Conservation (phyloP, 2,888 invertebrate species). For the Apamea epomidion region DNA sequence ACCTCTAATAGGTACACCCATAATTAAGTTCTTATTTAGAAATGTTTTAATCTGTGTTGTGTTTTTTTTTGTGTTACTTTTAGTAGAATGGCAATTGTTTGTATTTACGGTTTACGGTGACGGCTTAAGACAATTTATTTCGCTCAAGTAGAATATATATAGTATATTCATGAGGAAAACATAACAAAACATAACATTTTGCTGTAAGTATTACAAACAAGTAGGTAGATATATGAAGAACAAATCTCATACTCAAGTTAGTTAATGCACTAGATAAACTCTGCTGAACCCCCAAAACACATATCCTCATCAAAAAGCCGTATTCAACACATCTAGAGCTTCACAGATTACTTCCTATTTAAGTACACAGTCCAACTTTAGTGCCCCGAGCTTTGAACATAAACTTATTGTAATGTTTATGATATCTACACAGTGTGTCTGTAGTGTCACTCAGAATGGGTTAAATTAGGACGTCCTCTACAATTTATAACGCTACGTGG, state of each 20-base stretch:
- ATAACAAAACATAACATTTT: too few species aligned
- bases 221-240: neutral
- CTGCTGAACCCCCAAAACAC: slow-evolving; percentile 5
- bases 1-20: too few species aligned
- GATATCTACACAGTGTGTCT: slow-evolving; percentile 1
- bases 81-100: too few species aligned
- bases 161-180: too few species aligned
- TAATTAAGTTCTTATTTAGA: too few species aligned
- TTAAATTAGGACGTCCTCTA: neutral
- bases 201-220: neutral
- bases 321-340: neutral
- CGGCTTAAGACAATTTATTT: too few species aligned
- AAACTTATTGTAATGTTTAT: slow-evolving; percentile 47
- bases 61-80: too few species aligned
- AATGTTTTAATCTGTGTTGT: too few species aligned
- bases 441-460: neutral
- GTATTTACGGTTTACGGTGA: too few species aligned
- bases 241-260: neutral
- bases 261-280: neutral
- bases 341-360: slow-evolving; percentile 2
- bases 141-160: too few species aligned
- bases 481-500: neutral
- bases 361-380: slow-evolving; percentile 27
- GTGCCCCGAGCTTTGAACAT: slow-evolving; percentile 15
- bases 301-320: neutral